Conservation (phyloP, 2,888 invertebrate genomes). For the Resseliella maxima region DNA sequence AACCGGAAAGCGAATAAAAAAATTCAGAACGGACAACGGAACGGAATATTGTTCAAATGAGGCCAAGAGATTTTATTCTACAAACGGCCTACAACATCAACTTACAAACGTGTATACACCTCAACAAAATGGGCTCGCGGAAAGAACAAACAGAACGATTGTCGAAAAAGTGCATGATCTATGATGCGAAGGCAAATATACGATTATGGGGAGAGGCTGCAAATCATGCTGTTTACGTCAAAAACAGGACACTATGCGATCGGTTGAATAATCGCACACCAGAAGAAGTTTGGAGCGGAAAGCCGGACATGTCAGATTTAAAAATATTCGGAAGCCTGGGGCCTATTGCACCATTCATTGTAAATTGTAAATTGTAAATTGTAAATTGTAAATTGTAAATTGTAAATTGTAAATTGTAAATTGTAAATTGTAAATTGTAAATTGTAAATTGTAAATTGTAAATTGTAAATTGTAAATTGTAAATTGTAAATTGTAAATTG, state of each 20-base stretch:
- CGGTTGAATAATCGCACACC: conserved; percentile 61
- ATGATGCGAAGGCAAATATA: conserved; percentile 60
- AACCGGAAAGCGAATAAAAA: conserved; percentile 60
- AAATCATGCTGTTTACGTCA: conserved; percentile 57
- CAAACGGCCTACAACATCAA: conserved; percentile 63
- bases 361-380: too few relatives aligned
- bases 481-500: too few relatives aligned
- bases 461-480: too few relatives aligned
- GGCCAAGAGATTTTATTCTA: too few relatives aligned
- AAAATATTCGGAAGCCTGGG: conserved; percentile 64
- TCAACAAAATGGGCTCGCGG: conserved; percentile 63
- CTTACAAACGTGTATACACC: conserved; percentile 62
- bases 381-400: too few relatives aligned
- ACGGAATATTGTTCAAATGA: conserved; percentile 59
- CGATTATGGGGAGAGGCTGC: conserved; percentile 63
- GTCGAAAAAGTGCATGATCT: conserved; percentile 61
- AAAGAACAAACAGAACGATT: conserved; percentile 61
- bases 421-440: too few relatives aligned
- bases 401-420: too few relatives aligned
- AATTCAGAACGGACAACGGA: conserved; percentile 60
- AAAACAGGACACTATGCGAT: conserved; percentile 53
- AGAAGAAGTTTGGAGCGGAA: conserved; percentile 63
- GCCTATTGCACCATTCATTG: too few relatives aligned
- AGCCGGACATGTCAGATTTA: conserved; percentile 62
- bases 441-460: too few relatives aligned